phyloP scores from a whole-genome alignment of 2,113 vertebrate genomes.

The Micromys minutus region DNA sequence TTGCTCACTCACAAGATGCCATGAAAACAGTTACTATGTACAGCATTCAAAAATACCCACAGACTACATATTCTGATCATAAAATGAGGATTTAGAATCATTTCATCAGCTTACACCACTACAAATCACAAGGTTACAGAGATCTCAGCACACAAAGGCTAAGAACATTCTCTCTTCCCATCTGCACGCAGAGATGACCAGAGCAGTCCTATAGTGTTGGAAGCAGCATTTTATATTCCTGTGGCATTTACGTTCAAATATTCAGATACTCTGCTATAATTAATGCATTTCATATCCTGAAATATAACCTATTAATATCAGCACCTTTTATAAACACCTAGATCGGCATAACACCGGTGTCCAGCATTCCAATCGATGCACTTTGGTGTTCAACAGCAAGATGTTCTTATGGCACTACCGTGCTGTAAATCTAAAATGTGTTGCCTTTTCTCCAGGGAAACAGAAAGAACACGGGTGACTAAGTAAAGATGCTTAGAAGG shows the following conservation, averaged over 20 bases:
- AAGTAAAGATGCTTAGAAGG: background rate
- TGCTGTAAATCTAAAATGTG: background rate
- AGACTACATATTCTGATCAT: background rate
- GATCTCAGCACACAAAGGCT: background rate
- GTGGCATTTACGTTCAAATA: background rate
- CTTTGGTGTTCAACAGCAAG: background rate
- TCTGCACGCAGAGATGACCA: background rate
- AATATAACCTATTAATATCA: background rate
- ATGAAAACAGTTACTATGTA: slow-evolving; percentile 1
- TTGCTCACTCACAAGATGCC: background rate
- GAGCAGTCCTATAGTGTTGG: background rate
- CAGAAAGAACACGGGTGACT: background rate
- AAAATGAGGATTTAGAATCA: background rate
- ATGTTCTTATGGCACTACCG: background rate
- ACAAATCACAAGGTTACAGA: background rate
- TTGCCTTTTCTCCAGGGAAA: background rate
- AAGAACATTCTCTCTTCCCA: background rate
- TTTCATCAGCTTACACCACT: background rate
- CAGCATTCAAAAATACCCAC: background rate
- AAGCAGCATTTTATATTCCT: background rate
- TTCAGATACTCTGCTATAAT: background rate
- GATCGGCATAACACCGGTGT: background rate
- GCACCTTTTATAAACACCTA: background rate
- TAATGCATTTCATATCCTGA: slow-evolving; percentile 7
- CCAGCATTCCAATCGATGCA: background rate